A percentile compares a stretch with the other conserved stretches of the same genome.
These are phyloP conservation scores for Andrena haemorrhoa DNA, from an alignment of 2,888 invertebrate species.

Conservation along the genomic window DNA sequence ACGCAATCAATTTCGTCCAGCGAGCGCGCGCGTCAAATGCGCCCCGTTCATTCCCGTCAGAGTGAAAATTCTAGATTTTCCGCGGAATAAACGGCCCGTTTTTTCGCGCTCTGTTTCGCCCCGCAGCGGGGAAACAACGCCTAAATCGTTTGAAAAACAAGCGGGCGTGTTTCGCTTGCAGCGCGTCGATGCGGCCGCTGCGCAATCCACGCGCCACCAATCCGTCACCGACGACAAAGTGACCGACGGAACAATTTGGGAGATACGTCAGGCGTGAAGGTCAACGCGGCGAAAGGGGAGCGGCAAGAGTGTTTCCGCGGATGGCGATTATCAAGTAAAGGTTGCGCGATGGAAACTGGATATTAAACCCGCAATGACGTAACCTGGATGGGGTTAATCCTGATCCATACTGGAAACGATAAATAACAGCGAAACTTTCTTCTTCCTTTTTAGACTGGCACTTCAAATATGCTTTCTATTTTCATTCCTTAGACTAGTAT, in stretches of 20 bases:
- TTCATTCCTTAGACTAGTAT: too few species aligned
- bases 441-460: too few species aligned
- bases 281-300: not conserved
- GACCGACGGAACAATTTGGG: slow-evolving; percentile 45
- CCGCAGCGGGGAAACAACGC: slow-evolving; percentile 35
- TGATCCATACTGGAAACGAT: too few species aligned
- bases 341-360: slow-evolving; percentile 40
- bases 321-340: too few species aligned
- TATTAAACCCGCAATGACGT: slow-evolving; percentile 16
- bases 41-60: slow-evolving; percentile 22
- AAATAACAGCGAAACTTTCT: too few species aligned
- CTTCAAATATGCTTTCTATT: too few species aligned
- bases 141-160: slow-evolving; percentile 59
- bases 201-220: slow-evolving; percentile 40
- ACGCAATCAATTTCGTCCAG: slow-evolving; percentile 36
- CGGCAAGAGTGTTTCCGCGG: too few species aligned
- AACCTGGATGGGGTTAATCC: too few species aligned
- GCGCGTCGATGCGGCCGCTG: slow-evolving; percentile 43
- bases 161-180: slow-evolving; percentile 46
- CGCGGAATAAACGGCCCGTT: slow-evolving; percentile 54
- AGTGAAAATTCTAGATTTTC: slow-evolving; percentile 53
- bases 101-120: slow-evolving; percentile 45
- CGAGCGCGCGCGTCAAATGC: slow-evolving; percentile 27
- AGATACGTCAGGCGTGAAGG: not conserved
- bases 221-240: slow-evolving; percentile 49